phyloP scores from a whole-genome alignment of 2,113 vertebrate genomes.

The Canis aureus region DNA sequence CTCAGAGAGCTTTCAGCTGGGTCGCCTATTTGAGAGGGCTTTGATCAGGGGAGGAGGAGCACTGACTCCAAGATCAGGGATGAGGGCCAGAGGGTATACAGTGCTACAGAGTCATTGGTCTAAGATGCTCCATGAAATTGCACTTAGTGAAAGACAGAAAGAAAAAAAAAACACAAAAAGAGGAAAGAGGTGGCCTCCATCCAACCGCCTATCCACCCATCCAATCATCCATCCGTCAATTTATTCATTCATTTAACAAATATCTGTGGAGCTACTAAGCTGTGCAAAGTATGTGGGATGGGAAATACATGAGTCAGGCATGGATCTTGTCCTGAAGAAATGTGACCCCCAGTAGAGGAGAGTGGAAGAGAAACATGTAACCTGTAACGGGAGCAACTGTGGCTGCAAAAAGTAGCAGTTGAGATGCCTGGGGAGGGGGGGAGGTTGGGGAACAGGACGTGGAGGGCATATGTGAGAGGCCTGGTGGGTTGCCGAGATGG shows the following conservation, averaged over 20 bases:
- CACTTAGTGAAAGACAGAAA: background rate
- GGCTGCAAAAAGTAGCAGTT: background rate
- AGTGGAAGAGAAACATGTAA: background rate
- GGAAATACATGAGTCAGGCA: background rate
- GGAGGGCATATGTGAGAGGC: background rate
- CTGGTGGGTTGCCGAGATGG: background rate
- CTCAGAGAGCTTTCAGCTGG: background rate
- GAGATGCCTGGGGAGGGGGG: background rate
- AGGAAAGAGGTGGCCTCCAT: background rate
- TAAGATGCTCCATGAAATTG: background rate
- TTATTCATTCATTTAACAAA: slow-evolving; percentile 37
- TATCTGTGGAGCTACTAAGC: background rate
- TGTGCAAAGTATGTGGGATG: background rate
- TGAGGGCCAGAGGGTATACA: background rate
- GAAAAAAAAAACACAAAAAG: background rate
- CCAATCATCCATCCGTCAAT: background rate
- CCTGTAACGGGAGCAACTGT: background rate
- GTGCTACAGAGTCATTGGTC: background rate
- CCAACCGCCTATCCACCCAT: background rate
- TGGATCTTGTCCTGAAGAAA: background rate
- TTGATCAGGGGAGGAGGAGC: background rate
- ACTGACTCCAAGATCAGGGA: background rate
- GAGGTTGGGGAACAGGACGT: background rate
- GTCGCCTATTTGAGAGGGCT: background rate
- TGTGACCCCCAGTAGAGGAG: background rate